phyloP scores from a whole-genome alignment of 2,888 invertebrate genomes.

The Euzophera pinguis region DNA sequence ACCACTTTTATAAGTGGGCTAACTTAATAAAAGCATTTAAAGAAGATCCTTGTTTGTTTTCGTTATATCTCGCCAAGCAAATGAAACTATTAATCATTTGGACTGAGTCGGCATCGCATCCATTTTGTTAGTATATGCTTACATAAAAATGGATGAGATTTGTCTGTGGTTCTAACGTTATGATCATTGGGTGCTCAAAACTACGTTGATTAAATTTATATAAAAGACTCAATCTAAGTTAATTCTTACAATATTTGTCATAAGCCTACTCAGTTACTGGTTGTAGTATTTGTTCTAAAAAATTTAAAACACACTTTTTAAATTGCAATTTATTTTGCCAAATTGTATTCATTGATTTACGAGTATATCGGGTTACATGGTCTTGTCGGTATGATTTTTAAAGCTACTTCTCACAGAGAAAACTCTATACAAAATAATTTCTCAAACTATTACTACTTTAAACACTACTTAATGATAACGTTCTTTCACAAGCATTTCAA shows the following conservation, averaged over 20 bases:
- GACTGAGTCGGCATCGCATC: slow-evolving; percentile 37
- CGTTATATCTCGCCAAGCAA: slow-evolving; percentile 34
- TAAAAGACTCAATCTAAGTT: no score
- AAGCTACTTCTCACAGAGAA: not conserved
- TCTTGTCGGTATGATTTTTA: no score
- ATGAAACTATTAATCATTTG: slow-evolving; percentile 48
- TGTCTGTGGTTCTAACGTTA: slow-evolving; percentile 18
- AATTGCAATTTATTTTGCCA: no score
- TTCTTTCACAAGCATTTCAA: not conserved
- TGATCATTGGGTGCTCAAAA: slow-evolving; percentile 1
- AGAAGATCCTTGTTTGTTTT: slow-evolving; percentile 15
- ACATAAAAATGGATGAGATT: slow-evolving; percentile 13
- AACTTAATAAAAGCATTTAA: not conserved
- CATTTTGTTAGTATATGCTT: slow-evolving; percentile 35
- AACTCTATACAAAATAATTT: not conserved
- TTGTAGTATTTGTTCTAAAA: no score
- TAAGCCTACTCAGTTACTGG: not conserved
- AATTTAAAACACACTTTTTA: no score
- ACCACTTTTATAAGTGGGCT: no score
- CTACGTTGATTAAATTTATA: not conserved
- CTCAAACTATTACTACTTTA: not conserved
- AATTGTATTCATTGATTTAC: no score
- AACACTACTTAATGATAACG: not conserved
- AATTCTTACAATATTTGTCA: not conserved
- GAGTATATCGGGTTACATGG: no score